These are phyloP conservation scores for Vireo griseus DNA, from an alignment of 2,797 vertebrate genomes.

Conservation along the genomic window DNA sequence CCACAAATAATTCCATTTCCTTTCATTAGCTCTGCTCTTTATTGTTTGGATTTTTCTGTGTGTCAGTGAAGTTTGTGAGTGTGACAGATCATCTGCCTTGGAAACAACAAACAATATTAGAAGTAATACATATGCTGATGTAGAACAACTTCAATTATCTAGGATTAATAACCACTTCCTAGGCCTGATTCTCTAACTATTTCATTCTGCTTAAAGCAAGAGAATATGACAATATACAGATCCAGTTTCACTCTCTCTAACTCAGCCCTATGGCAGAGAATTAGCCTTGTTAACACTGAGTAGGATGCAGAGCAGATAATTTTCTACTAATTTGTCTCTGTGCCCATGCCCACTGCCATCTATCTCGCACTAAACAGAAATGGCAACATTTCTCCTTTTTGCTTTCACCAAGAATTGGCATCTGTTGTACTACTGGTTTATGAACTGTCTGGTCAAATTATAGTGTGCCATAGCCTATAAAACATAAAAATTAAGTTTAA, in stretches of 20 bases:
- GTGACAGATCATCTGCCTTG: neutral
- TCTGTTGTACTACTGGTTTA: neutral
- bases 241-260: neutral
- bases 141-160: neutral
- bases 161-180: neutral
- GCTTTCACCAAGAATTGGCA: neutral
- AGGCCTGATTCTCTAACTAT: neutral
- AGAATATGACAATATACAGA: neutral
- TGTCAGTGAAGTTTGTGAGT: neutral
- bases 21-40: neutral
- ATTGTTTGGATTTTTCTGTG: neutral
- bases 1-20: neutral
- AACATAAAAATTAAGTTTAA: neutral
- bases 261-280: neutral
- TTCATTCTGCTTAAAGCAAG: neutral
- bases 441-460: neutral
- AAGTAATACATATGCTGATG: neutral
- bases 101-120: neutral
- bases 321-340: neutral
- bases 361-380: neutral
- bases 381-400: neutral
- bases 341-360: neutral
- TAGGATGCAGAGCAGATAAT: neutral
- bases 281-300: neutral
- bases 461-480: neutral